These are phyloP conservation scores for Epirrhoe alternata DNA, from an alignment of 2,888 invertebrate genomes.

Conservation along the genomic window DNA sequence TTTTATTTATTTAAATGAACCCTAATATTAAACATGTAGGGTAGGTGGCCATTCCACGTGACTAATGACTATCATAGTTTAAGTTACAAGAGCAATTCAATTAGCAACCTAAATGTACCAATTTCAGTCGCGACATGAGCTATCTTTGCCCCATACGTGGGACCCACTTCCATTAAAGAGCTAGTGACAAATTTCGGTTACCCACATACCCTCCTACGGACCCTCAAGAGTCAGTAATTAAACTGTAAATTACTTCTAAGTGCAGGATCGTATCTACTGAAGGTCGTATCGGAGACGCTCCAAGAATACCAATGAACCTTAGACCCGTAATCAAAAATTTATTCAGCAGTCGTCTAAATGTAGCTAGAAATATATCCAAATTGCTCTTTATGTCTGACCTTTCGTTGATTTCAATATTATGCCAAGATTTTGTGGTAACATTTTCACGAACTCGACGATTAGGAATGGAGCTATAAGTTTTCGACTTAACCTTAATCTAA, in stretches of 20 bases:
- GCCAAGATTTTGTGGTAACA: constrained; percentile 28
- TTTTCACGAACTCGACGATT: constrained; percentile 17
- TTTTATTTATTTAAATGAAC: too few relatives aligned
- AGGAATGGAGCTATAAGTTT: constrained; percentile 1
- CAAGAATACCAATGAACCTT: constrained; percentile 75
- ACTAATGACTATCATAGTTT: not conserved
- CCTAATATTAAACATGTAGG: too few relatives aligned
- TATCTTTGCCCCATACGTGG: constrained; percentile 26
- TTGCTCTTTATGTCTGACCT: constrained; percentile 40
- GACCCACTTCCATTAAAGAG: constrained; percentile 41
- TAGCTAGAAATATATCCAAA: constrained; percentile 47
- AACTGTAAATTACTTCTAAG: constrained; percentile 81
- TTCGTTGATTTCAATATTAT: constrained; percentile 32
- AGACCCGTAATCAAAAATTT: constrained; percentile 70
- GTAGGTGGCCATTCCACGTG: not conserved
- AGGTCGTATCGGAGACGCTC: constrained; percentile 71
- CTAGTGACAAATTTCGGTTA: constrained; percentile 54
- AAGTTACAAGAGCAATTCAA: constrained; percentile 14
- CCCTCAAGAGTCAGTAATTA: constrained; percentile 71
- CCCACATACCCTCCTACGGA: constrained; percentile 47
- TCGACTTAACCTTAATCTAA: not conserved
- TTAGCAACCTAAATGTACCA: constrained; percentile 23
- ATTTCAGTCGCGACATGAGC: constrained; percentile 10
- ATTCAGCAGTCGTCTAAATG: constrained; percentile 52
- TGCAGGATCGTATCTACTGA: constrained; percentile 65